Conservation (phyloP, 2,888 invertebrate species). For the Eledona agricola region DNA sequence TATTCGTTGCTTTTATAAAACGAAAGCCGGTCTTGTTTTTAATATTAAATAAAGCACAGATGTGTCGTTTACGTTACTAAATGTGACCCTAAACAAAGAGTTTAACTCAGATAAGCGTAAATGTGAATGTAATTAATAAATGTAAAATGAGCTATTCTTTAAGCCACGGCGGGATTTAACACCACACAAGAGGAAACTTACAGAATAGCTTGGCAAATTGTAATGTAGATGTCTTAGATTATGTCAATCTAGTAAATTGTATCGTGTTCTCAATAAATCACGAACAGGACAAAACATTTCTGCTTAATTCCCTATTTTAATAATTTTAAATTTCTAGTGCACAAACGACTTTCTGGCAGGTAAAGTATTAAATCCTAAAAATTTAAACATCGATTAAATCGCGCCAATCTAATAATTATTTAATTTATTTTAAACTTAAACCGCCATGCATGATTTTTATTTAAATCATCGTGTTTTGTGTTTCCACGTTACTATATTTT, state of each 20-base stretch:
- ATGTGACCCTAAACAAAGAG: conserved; percentile 18
- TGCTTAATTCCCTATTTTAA: conserved; percentile 32
- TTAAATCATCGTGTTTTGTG: conserved; percentile 30
- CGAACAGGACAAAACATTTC: conserved; percentile 24
- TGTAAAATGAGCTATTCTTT: conserved; percentile 47
- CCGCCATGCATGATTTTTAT: conserved; percentile 34
- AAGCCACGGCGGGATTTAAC: conserved; percentile 33
- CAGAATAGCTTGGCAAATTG: conserved; percentile 41
- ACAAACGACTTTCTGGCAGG: conserved; percentile 18
- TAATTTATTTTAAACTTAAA: conserved; percentile 31
- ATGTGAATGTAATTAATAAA: conserved; percentile 27
- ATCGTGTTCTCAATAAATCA: conserved; percentile 35
- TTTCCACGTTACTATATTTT: conserved; percentile 11
- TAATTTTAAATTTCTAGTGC: conserved; percentile 37
- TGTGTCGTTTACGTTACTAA: no score
- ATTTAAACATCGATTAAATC: conserved; percentile 29
- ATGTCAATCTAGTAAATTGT: conserved; percentile 28
- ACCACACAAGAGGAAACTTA: conserved; percentile 31
- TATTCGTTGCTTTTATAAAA: no score
- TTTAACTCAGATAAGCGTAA: conserved; percentile 21
- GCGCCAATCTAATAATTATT: conserved; percentile 28
- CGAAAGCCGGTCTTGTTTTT: no score
- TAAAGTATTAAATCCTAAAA: conserved; percentile 36
- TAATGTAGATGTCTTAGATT: conserved; percentile 33
- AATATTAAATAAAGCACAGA: no score